phyloP scores from a whole-genome alignment of 2,797 vertebrate genomes.

The Cygnus olor region DNA sequence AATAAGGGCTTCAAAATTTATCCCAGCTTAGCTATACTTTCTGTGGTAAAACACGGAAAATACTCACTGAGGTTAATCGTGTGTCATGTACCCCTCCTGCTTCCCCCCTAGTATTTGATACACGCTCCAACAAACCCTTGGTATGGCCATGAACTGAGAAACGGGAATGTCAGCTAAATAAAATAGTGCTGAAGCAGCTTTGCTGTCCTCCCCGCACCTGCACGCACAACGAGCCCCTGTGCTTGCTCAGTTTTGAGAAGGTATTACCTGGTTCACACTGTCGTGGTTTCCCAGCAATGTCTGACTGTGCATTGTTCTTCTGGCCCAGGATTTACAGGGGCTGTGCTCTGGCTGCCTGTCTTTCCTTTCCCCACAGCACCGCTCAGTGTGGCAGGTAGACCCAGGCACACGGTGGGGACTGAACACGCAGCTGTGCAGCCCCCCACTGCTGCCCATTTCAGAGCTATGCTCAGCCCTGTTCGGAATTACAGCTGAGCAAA shows the following conservation, averaged over 20 bases:
- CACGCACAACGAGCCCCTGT: neutral
- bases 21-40: neutral
- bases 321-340: neutral
- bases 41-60: neutral
- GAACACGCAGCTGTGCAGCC: neutral
- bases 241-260: neutral
- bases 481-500: neutral
- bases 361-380: neutral
- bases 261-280: neutral
- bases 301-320: neutral
- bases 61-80: neutral
- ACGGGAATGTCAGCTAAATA: neutral
- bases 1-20: neutral
- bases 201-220: neutral
- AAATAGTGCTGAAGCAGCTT: neutral
- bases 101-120: neutral
- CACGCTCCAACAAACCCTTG: neutral
- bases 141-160: neutral
- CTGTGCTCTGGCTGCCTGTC: neutral
- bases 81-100: neutral
- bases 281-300: neutral
- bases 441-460: fast-evolving
- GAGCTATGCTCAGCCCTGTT: neutral
- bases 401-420: neutral
- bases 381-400: neutral